Base-by-base conservation (phyloP, 2,888 invertebrate genomes). In the Drosophila koepferae region DNA sequence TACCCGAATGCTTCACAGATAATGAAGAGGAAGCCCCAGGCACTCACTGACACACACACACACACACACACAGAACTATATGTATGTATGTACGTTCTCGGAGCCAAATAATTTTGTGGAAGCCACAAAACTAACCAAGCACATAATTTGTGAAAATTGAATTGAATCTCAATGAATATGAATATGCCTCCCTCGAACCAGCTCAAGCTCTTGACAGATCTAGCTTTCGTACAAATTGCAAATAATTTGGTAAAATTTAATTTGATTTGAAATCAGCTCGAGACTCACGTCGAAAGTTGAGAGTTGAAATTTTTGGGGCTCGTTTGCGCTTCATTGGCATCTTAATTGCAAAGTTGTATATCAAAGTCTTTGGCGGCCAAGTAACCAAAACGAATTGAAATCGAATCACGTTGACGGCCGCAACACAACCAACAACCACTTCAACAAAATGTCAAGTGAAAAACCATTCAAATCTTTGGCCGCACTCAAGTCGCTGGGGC, bases 121-220 rank as follows among this genome's bases (percentile, higher is more conserved):
- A 86, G 88, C 86, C 86, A 87, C 90, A 86, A 63, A 87, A 87
- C 89, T 81, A 87, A 84, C 86, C 90, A 90, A 87, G 90, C 90
- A 82, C 84, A 90, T 87, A 90, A 87, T 89, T 90, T 81, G 79
- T 48, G 66, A 84, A 87, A 90, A 87, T 87, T 87, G 64, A 90
- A 89, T 90, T 88, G 74, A 73, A 72, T 74, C 67, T 77, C 62
- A 61, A 71, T 80, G 83, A 82, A 82, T 80, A 82, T 90, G 90
- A 86, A 90, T 85, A 81, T 40, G 59, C 55, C 34, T 34, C 4
- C n/a, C 0, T 2, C 9, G 9, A n/a, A 6, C 34, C 18, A 18
- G 31, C 20, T 31, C 8, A 18, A 31, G 18, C 40, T 31, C 12
- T 64, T 20, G 41, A 49, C 49, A 31, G n/a, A n/a, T 18, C 56